Conservation (phyloP, 2,797 vertebrate genomes). For the Alosa sapidissima region DNA sequence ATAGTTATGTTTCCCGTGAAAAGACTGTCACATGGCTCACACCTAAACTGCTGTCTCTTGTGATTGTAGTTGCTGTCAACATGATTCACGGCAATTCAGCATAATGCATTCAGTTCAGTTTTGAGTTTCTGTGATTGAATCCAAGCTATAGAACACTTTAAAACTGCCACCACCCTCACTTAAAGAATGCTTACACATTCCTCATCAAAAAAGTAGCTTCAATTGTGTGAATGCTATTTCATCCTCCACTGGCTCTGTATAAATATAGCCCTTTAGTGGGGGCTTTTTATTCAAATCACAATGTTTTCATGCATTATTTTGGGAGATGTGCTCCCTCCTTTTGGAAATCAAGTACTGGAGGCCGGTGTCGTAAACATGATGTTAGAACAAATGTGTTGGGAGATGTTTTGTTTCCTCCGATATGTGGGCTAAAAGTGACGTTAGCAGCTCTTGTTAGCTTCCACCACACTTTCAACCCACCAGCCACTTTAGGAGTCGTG, state of each 20-base stretch:
- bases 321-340: neutral
- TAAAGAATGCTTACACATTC: neutral
- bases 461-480: neutral
- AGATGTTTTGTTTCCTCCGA: neutral
- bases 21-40: neutral
- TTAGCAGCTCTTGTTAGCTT: neutral
- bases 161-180: neutral
- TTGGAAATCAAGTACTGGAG: neutral
- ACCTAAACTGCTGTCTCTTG: neutral
- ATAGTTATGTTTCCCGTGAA: neutral
- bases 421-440: neutral
- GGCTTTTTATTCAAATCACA: conserved; percentile 6
- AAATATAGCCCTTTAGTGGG: neutral
- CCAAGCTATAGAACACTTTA: neutral
- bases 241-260: neutral
- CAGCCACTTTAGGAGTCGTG: neutral
- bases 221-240: conserved; percentile 11
- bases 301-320: neutral
- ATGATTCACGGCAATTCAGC: neutral
- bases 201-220: neutral
- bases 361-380: neutral
- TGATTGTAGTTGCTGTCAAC: conserved; percentile 3
- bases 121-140: neutral
- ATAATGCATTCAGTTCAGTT: conserved; percentile 10
- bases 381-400: neutral